A percentile compares a stretch with the other conserved stretches of the same genome.
phyloP scores from a whole-genome alignment of 2,797 vertebrate genomes.

The Gymnopithys bicolor region DNA sequence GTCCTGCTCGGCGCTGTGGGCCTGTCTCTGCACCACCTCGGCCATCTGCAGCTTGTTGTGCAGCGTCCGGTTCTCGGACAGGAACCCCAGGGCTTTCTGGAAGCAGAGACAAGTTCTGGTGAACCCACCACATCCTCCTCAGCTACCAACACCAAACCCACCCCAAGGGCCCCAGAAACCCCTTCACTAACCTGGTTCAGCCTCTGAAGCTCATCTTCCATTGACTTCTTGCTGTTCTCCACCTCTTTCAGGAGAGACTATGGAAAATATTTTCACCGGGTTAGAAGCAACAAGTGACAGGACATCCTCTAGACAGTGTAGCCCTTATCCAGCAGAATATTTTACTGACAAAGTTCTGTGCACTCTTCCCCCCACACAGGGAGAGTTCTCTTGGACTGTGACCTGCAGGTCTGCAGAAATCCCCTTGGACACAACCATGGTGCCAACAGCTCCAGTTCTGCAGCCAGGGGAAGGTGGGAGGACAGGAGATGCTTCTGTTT shows the following conservation, averaged over 20 bases:
- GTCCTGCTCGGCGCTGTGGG: constrained; percentile 87
- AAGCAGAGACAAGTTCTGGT: background rate
- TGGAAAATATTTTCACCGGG: background rate
- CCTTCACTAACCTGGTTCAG: constrained; percentile 81
- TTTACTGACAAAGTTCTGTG: background rate
- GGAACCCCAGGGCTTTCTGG: constrained; percentile 84
- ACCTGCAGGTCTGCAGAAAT: background rate
- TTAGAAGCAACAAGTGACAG: background rate
- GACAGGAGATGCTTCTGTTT: background rate
- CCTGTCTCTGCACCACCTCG: constrained; percentile 75
- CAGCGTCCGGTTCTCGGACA: constrained; percentile 84
- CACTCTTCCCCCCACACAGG: background rate
- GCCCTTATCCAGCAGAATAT: background rate
- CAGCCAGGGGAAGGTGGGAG: background rate
- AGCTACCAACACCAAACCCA: background rate
- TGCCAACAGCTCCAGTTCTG: background rate
- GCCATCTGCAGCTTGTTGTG: constrained; percentile 84
- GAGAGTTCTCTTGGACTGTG: background rate
- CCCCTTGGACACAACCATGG: rapidly evolving
- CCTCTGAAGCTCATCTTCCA: constrained; percentile 88
- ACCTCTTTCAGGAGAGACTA: constrained; percentile 86
- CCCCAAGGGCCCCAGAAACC: background rate
- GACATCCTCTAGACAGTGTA: background rate
- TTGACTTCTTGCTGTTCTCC: constrained; percentile 83
- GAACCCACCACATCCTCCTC: background rate